These are phyloP conservation scores for Alligator mississippiensis DNA, from an alignment of 2,113 vertebrate species.

Conservation along the genomic window DNA sequence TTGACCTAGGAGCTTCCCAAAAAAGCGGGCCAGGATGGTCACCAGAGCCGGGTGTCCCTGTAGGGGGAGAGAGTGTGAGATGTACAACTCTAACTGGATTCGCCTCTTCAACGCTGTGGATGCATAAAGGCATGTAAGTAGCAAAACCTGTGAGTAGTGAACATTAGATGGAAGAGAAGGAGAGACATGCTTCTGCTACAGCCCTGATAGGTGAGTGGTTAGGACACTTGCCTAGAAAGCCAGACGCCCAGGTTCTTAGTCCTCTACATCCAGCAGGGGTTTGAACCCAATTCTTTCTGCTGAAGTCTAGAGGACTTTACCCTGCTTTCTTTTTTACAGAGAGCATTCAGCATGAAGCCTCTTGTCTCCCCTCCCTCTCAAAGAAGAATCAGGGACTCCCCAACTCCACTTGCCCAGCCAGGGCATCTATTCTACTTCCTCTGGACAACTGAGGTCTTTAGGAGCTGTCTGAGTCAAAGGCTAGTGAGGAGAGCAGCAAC, in stretches of 20 bases:
- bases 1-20: constrained; percentile 83
- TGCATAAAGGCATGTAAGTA: too few species aligned
- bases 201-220: too few species aligned
- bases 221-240: too few species aligned
- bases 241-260: too few species aligned
- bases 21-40: constrained; percentile 87
- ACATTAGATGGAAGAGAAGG: too few species aligned
- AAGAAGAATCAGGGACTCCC: neutral
- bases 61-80: neutral
- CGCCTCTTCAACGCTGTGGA: neutral
- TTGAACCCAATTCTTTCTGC: too few species aligned
- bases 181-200: too few species aligned
- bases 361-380: neutral
- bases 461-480: neutral
- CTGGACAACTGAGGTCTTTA: neutral
- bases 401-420: neutral
- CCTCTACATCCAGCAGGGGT: too few species aligned
- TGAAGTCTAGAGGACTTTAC: too few species aligned
- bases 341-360: neutral
- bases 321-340: neutral
- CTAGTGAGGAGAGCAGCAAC: accelerated
- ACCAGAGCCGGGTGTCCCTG: constrained; percentile 92
- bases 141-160: too few species aligned
- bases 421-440: neutral
- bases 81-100: neutral